These are phyloP conservation scores for Thinocorus orbignyianus DNA, from an alignment of 2,113 vertebrate genomes.

Conservation along the genomic window DNA sequence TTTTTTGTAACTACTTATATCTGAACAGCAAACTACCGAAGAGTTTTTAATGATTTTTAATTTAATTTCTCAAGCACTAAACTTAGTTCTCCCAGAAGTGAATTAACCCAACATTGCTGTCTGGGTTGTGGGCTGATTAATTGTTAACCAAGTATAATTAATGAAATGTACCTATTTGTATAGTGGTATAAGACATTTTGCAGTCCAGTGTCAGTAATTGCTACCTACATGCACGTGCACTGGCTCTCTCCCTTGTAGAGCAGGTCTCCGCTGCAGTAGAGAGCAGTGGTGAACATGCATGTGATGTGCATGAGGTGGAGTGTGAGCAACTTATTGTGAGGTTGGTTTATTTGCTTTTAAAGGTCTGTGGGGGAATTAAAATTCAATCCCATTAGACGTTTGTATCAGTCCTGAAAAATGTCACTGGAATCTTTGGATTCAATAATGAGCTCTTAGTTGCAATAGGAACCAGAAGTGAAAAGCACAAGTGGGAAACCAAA, in stretches of 20 bases:
- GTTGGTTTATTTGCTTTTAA: background rate
- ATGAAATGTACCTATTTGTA: background rate
- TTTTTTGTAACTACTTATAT: background rate
- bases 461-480: background rate
- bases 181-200: background rate
- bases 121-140: background rate
- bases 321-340: background rate
- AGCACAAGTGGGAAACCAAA: background rate
- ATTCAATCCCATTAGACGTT: background rate
- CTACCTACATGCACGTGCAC: background rate
- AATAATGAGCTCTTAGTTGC: background rate
- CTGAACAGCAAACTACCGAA: background rate
- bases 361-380: background rate
- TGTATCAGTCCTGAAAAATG: background rate
- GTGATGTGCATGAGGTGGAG: background rate
- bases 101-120: background rate
- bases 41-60: background rate
- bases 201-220: background rate
- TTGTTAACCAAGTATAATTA: background rate
- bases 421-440: background rate
- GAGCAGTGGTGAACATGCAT: accelerated
- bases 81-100: background rate
- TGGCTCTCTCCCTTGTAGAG: background rate
- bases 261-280: background rate
- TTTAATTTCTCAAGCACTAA: background rate